Conservation (phyloP, 2,113 vertebrate genomes). For the Phyllostomus discolor region DNA sequence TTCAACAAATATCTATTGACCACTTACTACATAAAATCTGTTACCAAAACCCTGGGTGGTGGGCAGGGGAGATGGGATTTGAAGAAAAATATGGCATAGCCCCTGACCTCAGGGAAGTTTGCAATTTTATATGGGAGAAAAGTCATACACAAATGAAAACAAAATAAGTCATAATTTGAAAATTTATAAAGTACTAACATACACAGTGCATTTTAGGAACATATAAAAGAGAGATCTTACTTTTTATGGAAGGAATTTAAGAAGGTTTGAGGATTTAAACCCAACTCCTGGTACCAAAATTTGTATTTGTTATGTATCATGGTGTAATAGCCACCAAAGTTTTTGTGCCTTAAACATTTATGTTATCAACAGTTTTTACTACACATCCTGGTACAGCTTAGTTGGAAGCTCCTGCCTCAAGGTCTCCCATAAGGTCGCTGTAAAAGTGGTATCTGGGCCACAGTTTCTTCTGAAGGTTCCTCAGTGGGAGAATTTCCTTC, state of each 20-base stretch:
- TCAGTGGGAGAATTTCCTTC: not conserved
- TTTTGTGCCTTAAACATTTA: not conserved
- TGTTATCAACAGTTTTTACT: not conserved
- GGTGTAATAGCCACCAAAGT: not conserved
- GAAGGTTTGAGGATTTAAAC: not conserved
- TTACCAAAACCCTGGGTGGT: not conserved
- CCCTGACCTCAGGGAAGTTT: not conserved
- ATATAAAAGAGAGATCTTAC: not conserved
- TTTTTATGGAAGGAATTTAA: not conserved
- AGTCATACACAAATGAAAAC: not conserved
- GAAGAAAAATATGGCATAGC: not conserved
- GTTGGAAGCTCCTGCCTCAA: not conserved
- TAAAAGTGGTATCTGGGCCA: not conserved
- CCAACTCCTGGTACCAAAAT: not conserved
- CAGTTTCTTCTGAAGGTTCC: not conserved
- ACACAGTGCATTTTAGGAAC: not conserved
- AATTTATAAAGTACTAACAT: not conserved
- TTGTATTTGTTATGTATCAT: not conserved
- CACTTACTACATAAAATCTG: not conserved
- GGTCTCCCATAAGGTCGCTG: not conserved
- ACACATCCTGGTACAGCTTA: not conserved
- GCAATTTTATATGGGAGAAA: not conserved
- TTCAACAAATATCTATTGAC: not conserved
- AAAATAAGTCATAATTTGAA: not conserved
- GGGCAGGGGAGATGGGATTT: not conserved